Evolutionary conservation across 2,888 invertebrate genomes (phyloP).

Genomic region (Polia nebulosa): DNA sequence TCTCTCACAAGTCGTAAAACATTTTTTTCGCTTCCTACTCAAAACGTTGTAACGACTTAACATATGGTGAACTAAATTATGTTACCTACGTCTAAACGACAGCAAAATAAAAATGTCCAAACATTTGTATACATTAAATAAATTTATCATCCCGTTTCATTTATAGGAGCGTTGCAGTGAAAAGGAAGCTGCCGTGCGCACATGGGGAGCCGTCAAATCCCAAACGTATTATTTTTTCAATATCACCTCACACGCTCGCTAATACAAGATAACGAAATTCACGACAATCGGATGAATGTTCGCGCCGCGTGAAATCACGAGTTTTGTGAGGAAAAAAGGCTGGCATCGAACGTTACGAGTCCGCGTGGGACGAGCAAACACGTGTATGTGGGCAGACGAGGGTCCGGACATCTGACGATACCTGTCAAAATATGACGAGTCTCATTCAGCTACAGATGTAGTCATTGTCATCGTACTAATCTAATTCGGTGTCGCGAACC

Average conservation of each 20-base stretch:
- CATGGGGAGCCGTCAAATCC: constrained; percentile 90
- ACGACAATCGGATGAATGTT: constrained; percentile 90
- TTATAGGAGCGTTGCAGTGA: constrained; percentile 83
- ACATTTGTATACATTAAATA: constrained; percentile 91
- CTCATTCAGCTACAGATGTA: constrained; percentile 88
- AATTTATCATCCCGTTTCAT: constrained; percentile 90
- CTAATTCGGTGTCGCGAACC: constrained; percentile 88
- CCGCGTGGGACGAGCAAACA: constrained; percentile 83
- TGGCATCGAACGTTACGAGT: constrained; percentile 76
- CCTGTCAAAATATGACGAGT: constrained; percentile 91
- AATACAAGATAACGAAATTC: constrained; percentile 89
- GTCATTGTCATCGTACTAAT: constrained; percentile 88
- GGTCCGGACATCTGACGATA: constrained; percentile 85
- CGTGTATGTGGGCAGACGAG: constrained; percentile 89
- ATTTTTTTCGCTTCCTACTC: constrained; percentile 90
- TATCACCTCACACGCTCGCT: constrained; percentile 85
- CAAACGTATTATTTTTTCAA: constrained; percentile 91
- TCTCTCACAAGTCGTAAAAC: constrained; percentile 88
- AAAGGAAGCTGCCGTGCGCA: constrained; percentile 89
- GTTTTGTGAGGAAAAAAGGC: constrained; percentile 84
- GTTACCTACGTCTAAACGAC: constrained; percentile 90
- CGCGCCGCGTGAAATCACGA: constrained; percentile 90
- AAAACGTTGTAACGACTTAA: constrained; percentile 85
- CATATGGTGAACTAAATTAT: constrained; percentile 91
- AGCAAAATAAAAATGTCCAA: constrained; percentile 91